These are phyloP conservation scores for Lasioglossum villosulum DNA, from an alignment of 2,888 invertebrate genomes.

Conservation along the genomic window DNA sequence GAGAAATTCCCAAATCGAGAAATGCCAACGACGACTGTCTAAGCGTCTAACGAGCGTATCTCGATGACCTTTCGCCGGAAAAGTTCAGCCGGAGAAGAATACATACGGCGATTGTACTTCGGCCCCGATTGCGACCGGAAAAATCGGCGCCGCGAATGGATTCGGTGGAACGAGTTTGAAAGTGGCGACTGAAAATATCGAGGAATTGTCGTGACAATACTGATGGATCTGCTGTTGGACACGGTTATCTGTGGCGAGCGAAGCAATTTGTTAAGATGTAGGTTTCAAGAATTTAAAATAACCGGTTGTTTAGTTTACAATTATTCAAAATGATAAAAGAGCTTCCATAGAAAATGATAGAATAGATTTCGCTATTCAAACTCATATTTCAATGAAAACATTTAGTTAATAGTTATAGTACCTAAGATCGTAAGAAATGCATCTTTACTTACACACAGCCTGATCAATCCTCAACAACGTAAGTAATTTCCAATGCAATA, in stretches of 20 bases:
- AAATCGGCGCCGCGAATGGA: conserved; percentile 9
- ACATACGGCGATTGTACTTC: conserved; percentile 48
- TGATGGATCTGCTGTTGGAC: not conserved
- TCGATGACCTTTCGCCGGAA: conserved; percentile 53
- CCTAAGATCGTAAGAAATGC: too few relatives aligned
- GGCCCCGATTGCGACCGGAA: conserved; percentile 23
- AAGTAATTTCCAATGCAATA: not conserved
- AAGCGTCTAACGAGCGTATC: conserved; percentile 39
- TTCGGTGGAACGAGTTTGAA: not conserved
- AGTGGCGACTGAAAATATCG: not conserved
- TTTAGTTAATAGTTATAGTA: too few relatives aligned
- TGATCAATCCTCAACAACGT: too few relatives aligned
- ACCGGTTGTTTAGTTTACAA: too few relatives aligned
- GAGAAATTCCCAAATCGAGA: conserved; percentile 61
- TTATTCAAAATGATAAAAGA: too few relatives aligned
- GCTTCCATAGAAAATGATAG: too few relatives aligned
- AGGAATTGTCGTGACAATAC: not conserved
- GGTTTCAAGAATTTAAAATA: too few relatives aligned
- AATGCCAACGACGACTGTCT: conserved; percentile 43
- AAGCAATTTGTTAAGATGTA: not conserved
- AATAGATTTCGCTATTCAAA: too few relatives aligned
- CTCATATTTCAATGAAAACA: too few relatives aligned
- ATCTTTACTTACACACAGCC: too few relatives aligned
- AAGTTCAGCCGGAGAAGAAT: conserved; percentile 52
- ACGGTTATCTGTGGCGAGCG: not conserved